These are phyloP conservation scores for Chaetops frenatus DNA, from an alignment of 2,113 vertebrate species.

Conservation along the genomic window DNA sequence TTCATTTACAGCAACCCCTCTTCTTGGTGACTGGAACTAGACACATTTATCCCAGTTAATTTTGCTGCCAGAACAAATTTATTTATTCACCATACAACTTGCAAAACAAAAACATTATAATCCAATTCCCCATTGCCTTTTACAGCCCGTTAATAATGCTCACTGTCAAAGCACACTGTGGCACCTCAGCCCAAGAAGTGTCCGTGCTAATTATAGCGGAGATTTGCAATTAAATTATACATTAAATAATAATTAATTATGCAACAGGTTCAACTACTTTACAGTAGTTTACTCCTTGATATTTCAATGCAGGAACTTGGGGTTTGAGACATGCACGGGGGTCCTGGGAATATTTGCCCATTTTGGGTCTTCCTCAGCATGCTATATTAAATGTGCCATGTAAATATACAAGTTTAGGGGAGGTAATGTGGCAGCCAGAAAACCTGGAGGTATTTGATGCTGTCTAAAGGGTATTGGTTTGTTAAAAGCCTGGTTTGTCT, in stretches of 20 bases:
- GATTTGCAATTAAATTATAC: constrained; percentile 5
- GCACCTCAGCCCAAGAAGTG: neutral
- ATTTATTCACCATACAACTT: constrained; percentile 29
- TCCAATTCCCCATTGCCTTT: constrained; percentile 35
- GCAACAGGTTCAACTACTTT: neutral
- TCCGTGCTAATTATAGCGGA: neutral
- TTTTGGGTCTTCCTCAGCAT: neutral
- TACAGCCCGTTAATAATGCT: constrained; percentile 13
- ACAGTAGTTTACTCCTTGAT: neutral
- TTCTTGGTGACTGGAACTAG: neutral
- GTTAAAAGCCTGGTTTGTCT: neutral
- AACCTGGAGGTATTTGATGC: neutral
- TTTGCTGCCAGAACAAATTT: constrained; percentile 26
- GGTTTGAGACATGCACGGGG: accelerated
- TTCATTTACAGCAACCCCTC: neutral
- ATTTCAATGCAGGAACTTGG: neutral
- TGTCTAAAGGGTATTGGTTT: neutral
- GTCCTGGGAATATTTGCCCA: neutral
- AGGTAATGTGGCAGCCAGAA: neutral
- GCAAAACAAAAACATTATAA: constrained; percentile 32
- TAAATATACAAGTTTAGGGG: neutral
- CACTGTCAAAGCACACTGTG: neutral
- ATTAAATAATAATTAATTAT: neutral
- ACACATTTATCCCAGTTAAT: constrained; percentile 18
- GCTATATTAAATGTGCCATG: neutral